Evolutionary conservation across 2,113 vertebrate species (phyloP).

Genomic region (Mugil cephalus): DNA sequence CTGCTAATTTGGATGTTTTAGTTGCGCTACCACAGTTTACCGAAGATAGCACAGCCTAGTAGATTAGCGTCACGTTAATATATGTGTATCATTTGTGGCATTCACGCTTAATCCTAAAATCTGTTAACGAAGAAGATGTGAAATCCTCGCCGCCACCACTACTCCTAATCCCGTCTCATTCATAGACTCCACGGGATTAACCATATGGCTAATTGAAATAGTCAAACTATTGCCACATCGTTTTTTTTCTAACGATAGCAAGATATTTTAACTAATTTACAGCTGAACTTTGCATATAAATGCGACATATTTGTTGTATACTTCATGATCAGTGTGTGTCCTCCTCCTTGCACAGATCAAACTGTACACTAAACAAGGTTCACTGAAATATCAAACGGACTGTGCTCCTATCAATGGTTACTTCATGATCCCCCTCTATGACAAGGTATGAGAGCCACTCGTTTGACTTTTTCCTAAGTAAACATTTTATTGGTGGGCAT

Average conservation of each 20-base stretch:
- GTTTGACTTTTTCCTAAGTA: neutral
- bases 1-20: neutral
- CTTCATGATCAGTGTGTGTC: neutral
- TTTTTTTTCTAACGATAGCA: too few relatives aligned
- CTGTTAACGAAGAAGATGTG: slow-evolving; percentile 2
- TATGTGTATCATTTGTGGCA: neutral
- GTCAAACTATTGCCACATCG: slow-evolving; percentile 19
- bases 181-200: slow-evolving; percentile 52
- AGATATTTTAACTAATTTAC: neutral
- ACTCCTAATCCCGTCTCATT: slow-evolving; percentile 60
- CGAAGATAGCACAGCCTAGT: neutral
- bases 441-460: slow-evolving; percentile 87
- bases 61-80: neutral
- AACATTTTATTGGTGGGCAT: neutral
- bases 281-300: too few relatives aligned
- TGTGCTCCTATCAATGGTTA: slow-evolving; percentile 99
- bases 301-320: neutral
- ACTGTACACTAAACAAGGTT: slow-evolving; percentile 97
- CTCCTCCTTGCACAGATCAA: slow-evolving; percentile 87
- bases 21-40: neutral
- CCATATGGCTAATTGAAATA: slow-evolving; percentile 25
- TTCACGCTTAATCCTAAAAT: slow-evolving; percentile 7
- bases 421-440: slow-evolving; percentile 99
- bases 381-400: slow-evolving; percentile 97
- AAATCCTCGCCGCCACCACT: slow-evolving; percentile 3